Evolutionary conservation across 2,888 invertebrate species (phyloP).

Genomic region (Trisateles emortualis): DNA sequence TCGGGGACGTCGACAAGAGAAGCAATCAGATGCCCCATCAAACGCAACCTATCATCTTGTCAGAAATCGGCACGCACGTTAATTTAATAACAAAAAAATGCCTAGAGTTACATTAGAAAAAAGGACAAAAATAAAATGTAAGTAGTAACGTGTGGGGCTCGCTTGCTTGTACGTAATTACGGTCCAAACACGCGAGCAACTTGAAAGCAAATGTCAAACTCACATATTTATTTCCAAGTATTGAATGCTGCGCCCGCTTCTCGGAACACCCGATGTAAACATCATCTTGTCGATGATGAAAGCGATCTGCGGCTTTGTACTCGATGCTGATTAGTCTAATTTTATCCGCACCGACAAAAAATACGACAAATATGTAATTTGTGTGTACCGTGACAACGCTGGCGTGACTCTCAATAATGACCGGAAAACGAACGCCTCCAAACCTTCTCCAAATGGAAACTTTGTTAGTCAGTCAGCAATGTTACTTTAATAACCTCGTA

Average conservation of each 20-base stretch:
- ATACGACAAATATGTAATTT: constrained; percentile 73
- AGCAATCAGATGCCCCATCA: constrained; percentile 85
- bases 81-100: constrained; percentile 85
- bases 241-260: constrained; percentile 83
- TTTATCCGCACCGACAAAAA: constrained; percentile 66
- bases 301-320: constrained; percentile 85
- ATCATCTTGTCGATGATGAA: constrained; percentile 86
- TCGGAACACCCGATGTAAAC: constrained; percentile 83
- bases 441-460: constrained; percentile 46
- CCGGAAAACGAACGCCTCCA: constrained; percentile 52
- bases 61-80: constrained; percentile 86
- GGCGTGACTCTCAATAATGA: constrained; percentile 70
- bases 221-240: constrained; percentile 87
- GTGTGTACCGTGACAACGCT: constrained; percentile 76
- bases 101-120: constrained; percentile 67
- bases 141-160: constrained; percentile 56
- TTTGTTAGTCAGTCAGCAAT: constrained; percentile 59
- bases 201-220: constrained; percentile 87
- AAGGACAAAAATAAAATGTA: constrained; percentile 72
- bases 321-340: constrained; percentile 84
- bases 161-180: constrained; percentile 72
- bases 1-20: constrained; percentile 83
- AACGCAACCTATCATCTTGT: constrained; percentile 85
- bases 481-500: constrained; percentile 80
- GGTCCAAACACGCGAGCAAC: constrained; percentile 81